phyloP scores from a whole-genome alignment of 2,888 invertebrate genomes.

The Tromatobia lineatoria region DNA sequence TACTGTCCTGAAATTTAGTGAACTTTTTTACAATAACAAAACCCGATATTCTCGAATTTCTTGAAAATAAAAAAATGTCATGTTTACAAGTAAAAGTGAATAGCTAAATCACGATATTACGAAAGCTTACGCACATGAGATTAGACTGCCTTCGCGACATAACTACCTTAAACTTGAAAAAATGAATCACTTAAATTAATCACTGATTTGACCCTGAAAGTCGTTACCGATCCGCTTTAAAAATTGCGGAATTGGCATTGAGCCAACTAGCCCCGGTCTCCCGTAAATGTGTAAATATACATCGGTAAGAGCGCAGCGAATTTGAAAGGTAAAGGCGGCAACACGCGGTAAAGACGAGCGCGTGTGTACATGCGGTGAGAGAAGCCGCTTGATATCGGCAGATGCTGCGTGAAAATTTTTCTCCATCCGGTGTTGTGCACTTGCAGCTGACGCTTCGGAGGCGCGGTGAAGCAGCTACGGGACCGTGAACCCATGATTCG shows the following conservation, averaged over 20 bases:
- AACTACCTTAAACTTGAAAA: too few relatives aligned
- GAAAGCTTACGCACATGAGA: too few relatives aligned
- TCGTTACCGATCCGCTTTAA: too few relatives aligned
- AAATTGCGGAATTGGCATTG: background rate
- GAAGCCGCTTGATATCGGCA: conserved; percentile 45
- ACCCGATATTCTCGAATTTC: too few relatives aligned
- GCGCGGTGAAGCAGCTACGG: conserved; percentile 37
- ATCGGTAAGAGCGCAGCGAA: background rate
- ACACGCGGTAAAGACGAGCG: background rate
- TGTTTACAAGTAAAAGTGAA: too few relatives aligned
- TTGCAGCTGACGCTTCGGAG: conserved; percentile 59
- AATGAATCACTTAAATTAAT: too few relatives aligned
- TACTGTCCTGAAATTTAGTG: too few relatives aligned
- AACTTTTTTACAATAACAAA: too few relatives aligned
- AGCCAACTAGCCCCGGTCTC: background rate
- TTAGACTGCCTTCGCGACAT: too few relatives aligned
- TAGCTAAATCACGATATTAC: too few relatives aligned
- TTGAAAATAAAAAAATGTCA: too few relatives aligned
- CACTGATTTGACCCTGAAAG: too few relatives aligned
- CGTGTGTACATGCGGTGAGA: background rate
- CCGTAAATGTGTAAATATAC: background rate
- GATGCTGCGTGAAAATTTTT: conserved; percentile 60
- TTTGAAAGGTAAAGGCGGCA: conserved; percentile 8
- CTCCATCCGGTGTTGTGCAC: conserved; percentile 54
- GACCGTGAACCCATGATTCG: conserved; percentile 57